Evolutionary conservation across 2,113 vertebrate genomes (phyloP), one percentile per base, ranked within the genome.

Genomic region (Ameiurus melas): DNA sequence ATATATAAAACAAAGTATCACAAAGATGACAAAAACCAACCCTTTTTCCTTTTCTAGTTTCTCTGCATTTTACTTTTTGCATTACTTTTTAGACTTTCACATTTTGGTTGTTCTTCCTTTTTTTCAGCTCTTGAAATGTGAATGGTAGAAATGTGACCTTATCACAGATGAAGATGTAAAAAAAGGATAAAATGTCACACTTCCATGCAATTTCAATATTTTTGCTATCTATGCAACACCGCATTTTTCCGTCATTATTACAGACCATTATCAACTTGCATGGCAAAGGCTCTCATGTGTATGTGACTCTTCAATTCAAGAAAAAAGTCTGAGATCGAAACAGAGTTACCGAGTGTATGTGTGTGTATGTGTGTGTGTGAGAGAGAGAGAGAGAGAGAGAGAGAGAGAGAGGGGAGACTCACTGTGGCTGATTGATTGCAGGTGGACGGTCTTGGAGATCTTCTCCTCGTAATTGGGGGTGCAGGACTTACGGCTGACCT

Each of bases 391-490:
- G 20, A 77, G 39, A 53, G 25, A 78, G 12, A 51, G 4, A 51
- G 39, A 13, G 73, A 51, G 25, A 51, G 22, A n/a, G 43, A 53
- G 51, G 33, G 22, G 55, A 71, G 47, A 80, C 96, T 96, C 92
- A 99, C 98, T 92, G 0, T 98, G 97, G 89, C 97, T 99, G 94
- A 99, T 84, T 0, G 97, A 95, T 36, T 97, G 96, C 25, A 99
- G 95, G 88, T 97, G 94, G 92, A 99, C 94, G 0, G 98, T 99
- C 93, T 97, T 97, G 82, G 95, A 96, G 33, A 95, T 96, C 25
- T 93, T 94, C 27, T 96, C 95, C 87, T 94, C 94, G 16, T 95
- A 93, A 87, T 93, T 90, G 0, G 95, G 92, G 3, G 91, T 93
- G 0, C 94, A 94, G 30, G 97, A 95, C 90, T 97, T 98, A 87